phyloP scores from a whole-genome alignment of 2,888 invertebrate genomes.

The Pristionchus japonicus region DNA sequence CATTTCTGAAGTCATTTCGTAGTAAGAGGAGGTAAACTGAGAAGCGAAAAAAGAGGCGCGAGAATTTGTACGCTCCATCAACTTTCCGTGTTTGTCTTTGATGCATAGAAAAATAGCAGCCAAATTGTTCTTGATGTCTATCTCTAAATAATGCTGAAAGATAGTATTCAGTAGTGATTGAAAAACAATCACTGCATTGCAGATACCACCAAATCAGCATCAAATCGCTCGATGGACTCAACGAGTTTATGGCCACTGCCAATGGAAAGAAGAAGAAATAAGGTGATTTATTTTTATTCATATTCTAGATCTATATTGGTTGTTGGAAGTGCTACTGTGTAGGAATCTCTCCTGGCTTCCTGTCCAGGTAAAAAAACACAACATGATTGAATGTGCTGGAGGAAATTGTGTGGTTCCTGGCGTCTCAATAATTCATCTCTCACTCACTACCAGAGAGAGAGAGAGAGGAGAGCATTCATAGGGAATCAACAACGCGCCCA shows the following conservation, averaged over 20 bases:
- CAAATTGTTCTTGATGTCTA: not conserved
- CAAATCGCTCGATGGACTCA: not conserved
- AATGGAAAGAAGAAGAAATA: not conserved
- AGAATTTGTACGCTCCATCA: not conserved
- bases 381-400: not conserved
- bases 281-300: not conserved
- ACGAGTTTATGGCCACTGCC: not conserved
- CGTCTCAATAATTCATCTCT: not conserved
- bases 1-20: conserved; percentile 4
- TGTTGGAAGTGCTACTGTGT: not conserved
- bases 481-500: not conserved
- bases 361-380: not conserved
- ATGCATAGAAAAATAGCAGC: not conserved
- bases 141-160: not conserved
- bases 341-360: not conserved
- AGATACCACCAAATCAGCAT: conserved; percentile 36
- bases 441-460: not conserved
- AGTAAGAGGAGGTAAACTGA: not conserved
- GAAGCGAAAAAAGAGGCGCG: not conserved
- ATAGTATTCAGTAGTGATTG: too few species aligned
- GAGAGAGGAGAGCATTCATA: conserved; percentile 17
- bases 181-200: not conserved
- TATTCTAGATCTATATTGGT: not conserved
- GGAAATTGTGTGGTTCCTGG: conserved; percentile 9
- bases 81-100: not conserved